Evolutionary conservation across 1,140 invertebrate genomes (phyloP).

Genomic region (Atta colombica): DNA sequence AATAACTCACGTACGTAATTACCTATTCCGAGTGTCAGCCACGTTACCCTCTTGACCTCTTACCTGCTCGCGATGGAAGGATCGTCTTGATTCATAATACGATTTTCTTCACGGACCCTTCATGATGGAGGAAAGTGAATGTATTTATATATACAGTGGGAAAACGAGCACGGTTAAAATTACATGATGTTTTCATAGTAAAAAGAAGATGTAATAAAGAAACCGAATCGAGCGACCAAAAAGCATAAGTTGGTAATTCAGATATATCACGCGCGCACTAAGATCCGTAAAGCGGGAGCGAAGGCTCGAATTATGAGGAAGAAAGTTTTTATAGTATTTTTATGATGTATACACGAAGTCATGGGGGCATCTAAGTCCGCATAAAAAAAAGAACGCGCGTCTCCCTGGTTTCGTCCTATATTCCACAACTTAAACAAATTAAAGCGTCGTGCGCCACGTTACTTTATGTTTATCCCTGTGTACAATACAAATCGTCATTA

Average conservation of each 20-base stretch:
- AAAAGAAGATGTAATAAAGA: neutral
- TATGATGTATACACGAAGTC: slow-evolving; percentile 79
- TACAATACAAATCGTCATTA: slow-evolving; percentile 78
- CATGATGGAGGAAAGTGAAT: neutral
- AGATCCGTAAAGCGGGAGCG: slow-evolving; percentile 60
- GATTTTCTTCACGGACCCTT: neutral
- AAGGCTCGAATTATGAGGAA: slow-evolving; percentile 78
- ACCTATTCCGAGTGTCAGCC: slow-evolving; percentile 59
- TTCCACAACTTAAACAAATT: slow-evolving; percentile 84
- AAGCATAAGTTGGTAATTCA: slow-evolving; percentile 21
- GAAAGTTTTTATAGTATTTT: slow-evolving; percentile 84
- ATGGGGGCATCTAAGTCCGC: slow-evolving; percentile 53
- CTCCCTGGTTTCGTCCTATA: slow-evolving; percentile 65
- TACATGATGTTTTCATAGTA: neutral
- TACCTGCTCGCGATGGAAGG: neutral
- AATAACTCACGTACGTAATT: slow-evolving; percentile 83
- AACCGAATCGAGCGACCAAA: neutral
- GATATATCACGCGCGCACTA: slow-evolving; percentile 25
- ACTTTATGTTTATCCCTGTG: slow-evolving; percentile 76
- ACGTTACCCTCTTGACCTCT: slow-evolving; percentile 53
- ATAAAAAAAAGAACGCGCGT: slow-evolving; percentile 50
- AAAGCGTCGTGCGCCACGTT: slow-evolving; percentile 80
- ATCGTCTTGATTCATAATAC: slow-evolving; percentile 35
- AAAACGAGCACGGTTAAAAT: slow-evolving; percentile 6
- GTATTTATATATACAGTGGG: neutral